Evolutionary conservation across 2,113 vertebrate species (phyloP).

Genomic region (Bagarius yarrelli): DNA sequence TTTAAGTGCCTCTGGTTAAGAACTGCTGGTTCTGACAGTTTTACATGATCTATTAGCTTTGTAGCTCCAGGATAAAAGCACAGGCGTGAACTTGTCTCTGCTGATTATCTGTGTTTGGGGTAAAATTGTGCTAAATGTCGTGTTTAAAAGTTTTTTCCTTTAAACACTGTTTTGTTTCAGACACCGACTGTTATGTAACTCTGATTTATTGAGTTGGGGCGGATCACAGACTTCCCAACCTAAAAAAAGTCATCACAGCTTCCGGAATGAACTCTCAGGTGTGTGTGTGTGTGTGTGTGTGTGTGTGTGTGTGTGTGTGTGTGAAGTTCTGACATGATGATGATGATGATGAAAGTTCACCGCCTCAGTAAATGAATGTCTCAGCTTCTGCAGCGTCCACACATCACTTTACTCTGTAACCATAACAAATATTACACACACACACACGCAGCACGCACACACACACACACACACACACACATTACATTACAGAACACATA

Average conservation of each 20-base stretch:
- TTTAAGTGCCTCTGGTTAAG: too few species aligned
- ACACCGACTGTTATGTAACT: too few species aligned
- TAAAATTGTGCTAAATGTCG: neutral
- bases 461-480: neutral
- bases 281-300: too few species aligned
- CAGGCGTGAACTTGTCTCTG: neutral
- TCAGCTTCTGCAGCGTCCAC: neutral
- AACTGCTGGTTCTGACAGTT: neutral
- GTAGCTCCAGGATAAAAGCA: neutral
- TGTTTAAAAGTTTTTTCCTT: neutral
- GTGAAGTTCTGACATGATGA: neutral
- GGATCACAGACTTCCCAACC: neutral
- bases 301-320: neutral
- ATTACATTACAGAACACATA: neutral
- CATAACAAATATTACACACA: neutral
- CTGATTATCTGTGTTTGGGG: neutral
- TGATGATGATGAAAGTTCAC: neutral
- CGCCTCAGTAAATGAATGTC: neutral
- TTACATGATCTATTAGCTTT: neutral
- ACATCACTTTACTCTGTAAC: neutral
- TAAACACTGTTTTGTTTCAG: neutral
- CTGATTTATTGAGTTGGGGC: neutral
- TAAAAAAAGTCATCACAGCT: neutral
- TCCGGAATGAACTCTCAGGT: neutral
- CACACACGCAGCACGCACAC: neutral